Conservation (phyloP, 2,888 invertebrate species). For the Sinodicranocentrus sp. region DNA sequence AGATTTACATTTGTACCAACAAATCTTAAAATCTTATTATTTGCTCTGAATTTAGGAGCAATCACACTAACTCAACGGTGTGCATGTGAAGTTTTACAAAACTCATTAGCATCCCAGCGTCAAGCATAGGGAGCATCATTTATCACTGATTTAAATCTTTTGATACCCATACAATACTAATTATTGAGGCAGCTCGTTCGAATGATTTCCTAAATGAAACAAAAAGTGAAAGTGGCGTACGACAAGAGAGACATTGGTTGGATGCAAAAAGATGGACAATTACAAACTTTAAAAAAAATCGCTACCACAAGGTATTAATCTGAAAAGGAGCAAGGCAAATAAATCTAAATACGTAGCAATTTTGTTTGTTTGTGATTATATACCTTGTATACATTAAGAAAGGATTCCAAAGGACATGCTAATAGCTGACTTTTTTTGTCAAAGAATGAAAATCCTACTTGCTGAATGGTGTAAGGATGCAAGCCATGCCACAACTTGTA, state of each 20-base stretch:
- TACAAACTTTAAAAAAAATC: too few species aligned
- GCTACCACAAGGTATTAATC: background rate
- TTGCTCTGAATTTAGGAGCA: background rate
- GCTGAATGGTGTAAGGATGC: too few species aligned
- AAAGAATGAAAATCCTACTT: too few species aligned
- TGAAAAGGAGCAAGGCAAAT: background rate
- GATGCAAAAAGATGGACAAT: background rate
- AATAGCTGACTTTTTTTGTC: too few species aligned
- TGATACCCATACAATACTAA: constrained; percentile 7
- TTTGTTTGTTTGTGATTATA: too few species aligned
- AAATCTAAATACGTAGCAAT: too few species aligned
- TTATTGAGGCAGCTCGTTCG: constrained; percentile 37
- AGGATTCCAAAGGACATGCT: too few species aligned
- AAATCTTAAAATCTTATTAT: background rate
- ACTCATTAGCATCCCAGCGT: background rate
- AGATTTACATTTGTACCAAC: constrained; percentile 22
- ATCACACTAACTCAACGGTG: background rate
- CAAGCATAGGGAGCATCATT: background rate
- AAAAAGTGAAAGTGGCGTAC: constrained; percentile 4
- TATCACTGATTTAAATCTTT: constrained; percentile 16
- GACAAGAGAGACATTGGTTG: background rate
- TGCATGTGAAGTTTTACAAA: background rate
- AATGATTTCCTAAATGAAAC: constrained; percentile 33
- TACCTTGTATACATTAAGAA: too few species aligned
- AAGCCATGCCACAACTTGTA: background rate